Base-by-base conservation (phyloP, 2,113 vertebrate genomes). In the Oncorhynchus kisutch region DNA sequence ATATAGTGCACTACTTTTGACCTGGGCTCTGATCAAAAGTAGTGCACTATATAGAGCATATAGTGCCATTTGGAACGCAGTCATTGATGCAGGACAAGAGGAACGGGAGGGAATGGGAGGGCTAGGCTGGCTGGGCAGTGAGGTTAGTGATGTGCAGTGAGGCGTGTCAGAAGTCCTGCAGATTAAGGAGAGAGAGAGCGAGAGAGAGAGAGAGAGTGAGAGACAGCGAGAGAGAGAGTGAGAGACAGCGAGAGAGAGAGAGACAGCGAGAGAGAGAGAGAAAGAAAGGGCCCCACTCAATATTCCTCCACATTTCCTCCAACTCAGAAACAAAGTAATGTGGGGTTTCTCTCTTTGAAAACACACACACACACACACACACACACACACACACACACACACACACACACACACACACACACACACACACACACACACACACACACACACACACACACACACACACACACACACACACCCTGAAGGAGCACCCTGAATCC, bases 241-340 rank as follows among this genome's bases (percentile, higher is more conserved):
- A 29, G 13, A 20, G 54, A 20, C 1, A 29, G 31, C 1, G 31
- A 7, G 31, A 7, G 6, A 34, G 31, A 1, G 31, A 7, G 31
- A 34, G 5, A 34, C 1, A 31, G 84, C 85, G 77, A 80, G 88
- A 88, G 80, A 62, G 27, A 89, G 29, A 27, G 27, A 18, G 27
- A 31, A 3, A 20, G 54, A 20, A 34, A 29, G 34, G 34, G 34
- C 34, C 34, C 34, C 34, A 34, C 34, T 34, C 34, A 0, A 34
- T 34, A 34, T 34, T 34, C 34, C 6, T 7, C 6, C 34, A 34
- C 34, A 34, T 34, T 34, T 34, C 34, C 34, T 34, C 34, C 34
- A 34, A 34, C 34, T 34, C 34, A 34, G 84, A 87, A 90, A 91
- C 87, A 92, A 88, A 84, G 77, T 81, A 86, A 34, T 39, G 24